A percentile compares a stretch with the other conserved stretches of the same genome.
Evolutionary conservation across 2,888 invertebrate genomes (phyloP).

Genomic region (Drosophila longiperda): DNA sequence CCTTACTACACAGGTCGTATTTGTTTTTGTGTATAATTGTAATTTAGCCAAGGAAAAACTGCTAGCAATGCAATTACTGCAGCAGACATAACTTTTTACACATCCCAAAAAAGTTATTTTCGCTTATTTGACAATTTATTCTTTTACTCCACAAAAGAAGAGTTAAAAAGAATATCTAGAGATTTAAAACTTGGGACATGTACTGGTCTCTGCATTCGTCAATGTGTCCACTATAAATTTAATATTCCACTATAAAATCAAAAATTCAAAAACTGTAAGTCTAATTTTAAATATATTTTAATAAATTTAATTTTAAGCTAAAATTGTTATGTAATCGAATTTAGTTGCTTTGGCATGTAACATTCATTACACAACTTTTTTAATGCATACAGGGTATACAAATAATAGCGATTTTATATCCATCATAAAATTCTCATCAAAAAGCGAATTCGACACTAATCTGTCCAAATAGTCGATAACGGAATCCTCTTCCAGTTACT

Average conservation of each 20-base stretch:
- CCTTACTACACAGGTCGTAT: background rate
- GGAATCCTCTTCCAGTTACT: conserved; percentile 25
- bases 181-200: too few species aligned
- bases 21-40: background rate
- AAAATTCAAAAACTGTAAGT: background rate
- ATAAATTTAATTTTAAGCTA: too few species aligned
- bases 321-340: background rate
- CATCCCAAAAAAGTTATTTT: background rate
- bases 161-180: too few species aligned
- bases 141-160: too few species aligned
- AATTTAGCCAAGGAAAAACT: background rate
- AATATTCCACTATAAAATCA: too few species aligned
- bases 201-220: too few species aligned
- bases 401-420: conserved; percentile 8
- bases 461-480: conserved; percentile 48
- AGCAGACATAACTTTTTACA: background rate
- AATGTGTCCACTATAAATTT: too few species aligned
- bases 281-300: too few species aligned
- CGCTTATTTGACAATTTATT: background rate
- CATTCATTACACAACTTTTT: background rate
- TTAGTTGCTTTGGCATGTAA: background rate
- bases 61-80: too few species aligned
- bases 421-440: conserved; percentile 45
- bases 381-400: background rate
- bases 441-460: conserved; percentile 63